Conservation (phyloP, 2,113 vertebrate genomes). For the Desmodus rotundus region DNA sequence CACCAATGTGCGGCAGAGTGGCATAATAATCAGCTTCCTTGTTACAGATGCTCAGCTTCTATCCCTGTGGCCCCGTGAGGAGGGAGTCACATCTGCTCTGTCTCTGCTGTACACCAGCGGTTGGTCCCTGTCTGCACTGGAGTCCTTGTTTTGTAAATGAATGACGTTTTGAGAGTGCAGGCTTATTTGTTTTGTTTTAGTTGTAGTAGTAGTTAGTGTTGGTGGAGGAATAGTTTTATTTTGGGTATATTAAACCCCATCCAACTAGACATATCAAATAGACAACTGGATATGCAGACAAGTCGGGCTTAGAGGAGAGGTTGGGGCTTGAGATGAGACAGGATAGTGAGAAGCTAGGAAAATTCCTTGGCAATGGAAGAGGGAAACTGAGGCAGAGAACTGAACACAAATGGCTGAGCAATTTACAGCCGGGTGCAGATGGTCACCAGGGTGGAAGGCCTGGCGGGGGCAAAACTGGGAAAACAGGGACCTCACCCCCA, state of each 20-base stretch:
- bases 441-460: too few relatives aligned
- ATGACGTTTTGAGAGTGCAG: neutral
- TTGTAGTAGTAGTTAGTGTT: neutral
- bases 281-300: neutral
- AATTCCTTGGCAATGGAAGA: too few relatives aligned
- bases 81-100: fast-evolving
- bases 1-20: neutral
- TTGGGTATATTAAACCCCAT: neutral
- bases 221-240: neutral
- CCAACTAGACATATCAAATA: neutral
- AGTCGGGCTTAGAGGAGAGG: neutral
- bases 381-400: too few relatives aligned
- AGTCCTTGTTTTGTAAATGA: neutral
- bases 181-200: neutral
- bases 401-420: too few relatives aligned
- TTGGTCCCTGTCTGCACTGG: neutral
- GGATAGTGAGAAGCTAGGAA: too few relatives aligned
- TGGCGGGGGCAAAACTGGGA: too few relatives aligned
- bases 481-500: too few relatives aligned
- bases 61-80: fast-evolving
- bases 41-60: neutral
- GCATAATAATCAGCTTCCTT: neutral
- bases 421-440: too few relatives aligned
- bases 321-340: neutral
- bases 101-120: neutral